Evolutionary conservation across 2,113 vertebrate genomes (phyloP).

Genomic region (Takifugu flavidus): DNA sequence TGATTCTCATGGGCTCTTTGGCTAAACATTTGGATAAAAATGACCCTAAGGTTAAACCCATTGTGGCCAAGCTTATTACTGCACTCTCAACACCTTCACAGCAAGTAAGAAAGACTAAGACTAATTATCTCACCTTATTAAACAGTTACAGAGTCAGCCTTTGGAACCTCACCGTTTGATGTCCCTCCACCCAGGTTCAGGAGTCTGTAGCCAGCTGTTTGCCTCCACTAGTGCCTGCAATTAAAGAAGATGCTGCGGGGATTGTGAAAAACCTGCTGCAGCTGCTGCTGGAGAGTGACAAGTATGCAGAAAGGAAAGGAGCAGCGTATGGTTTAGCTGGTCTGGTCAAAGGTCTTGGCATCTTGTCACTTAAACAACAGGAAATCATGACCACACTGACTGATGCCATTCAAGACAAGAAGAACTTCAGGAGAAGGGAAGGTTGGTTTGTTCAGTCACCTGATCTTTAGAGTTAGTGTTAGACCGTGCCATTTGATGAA

Average conservation of each 20-base stretch:
- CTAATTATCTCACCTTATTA: no score
- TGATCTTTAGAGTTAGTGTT: no score
- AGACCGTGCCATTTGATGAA: no score
- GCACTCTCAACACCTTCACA: conserved; percentile 96
- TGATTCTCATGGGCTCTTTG: conserved; percentile 97
- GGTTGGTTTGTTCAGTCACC: conserved; percentile 68
- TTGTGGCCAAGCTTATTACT: conserved; percentile 94
- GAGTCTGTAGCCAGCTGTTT: conserved; percentile 95
- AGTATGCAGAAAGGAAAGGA: conserved; percentile 93
- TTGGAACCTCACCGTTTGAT: background rate
- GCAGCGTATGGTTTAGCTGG: conserved; percentile 93
- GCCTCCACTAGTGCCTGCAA: conserved; percentile 92
- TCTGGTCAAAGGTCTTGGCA: conserved; percentile 94
- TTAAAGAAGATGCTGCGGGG: conserved; percentile 92
- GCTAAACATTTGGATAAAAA: conserved; percentile 98
- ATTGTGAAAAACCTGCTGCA: conserved; percentile 94
- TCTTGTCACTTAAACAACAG: conserved; percentile 96
- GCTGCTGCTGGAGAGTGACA: conserved; percentile 94
- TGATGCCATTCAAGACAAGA: conserved; percentile 98
- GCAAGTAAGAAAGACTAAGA: conserved; percentile 75
- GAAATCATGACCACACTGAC: conserved; percentile 96
- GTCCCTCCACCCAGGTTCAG: conserved; percentile 81
- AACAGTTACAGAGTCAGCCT: no score
- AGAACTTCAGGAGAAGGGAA: conserved; percentile 93
- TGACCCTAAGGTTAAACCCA: conserved; percentile 98